Evolutionary conservation across 2,888 invertebrate genomes (phyloP).

Genomic region (Catocala fraxini): DNA sequence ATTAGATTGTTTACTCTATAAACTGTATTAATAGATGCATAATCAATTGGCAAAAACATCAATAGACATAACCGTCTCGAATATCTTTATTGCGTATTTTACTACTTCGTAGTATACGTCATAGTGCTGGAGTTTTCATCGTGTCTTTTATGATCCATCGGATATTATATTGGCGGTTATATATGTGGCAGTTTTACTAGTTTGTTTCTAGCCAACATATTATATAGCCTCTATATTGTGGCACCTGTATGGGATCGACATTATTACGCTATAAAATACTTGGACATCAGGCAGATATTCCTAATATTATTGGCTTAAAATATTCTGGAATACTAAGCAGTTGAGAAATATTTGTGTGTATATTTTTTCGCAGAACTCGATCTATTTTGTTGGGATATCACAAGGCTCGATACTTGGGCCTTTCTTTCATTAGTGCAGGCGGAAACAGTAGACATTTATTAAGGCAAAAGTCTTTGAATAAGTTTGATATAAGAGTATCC

Average conservation of each 20-base stretch:
- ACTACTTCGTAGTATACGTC: slow-evolving; percentile 8
- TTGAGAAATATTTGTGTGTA: no score
- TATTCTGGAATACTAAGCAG: no score
- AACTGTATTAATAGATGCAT: slow-evolving; percentile 10
- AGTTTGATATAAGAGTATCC: not conserved
- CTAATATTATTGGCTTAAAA: no score
- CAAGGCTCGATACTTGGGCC: no score
- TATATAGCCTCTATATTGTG: slow-evolving; percentile 9
- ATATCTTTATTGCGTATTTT: slow-evolving; percentile 22
- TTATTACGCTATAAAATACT: slow-evolving; percentile 3
- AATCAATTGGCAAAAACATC: slow-evolving; percentile 18
- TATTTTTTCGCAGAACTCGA: no score
- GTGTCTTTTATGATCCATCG: slow-evolving; percentile 22
- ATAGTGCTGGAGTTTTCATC: slow-evolving; percentile 13
- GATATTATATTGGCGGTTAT: slow-evolving; percentile 21
- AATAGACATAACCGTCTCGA: slow-evolving; percentile 10
- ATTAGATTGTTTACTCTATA: not conserved
- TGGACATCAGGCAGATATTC: not conserved
- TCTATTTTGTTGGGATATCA: no score
- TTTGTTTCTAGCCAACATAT: slow-evolving; percentile 14
- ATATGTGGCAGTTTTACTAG: slow-evolving; percentile 26
- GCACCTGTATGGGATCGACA: slow-evolving; percentile 10
- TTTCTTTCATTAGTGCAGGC: no score
- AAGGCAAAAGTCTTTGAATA: no score
- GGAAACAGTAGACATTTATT: no score